Percentiles rank a stretch among this genome's conserved stretches.
Conservation (phyloP, 2,888 invertebrate genomes). For the Didymodactylos carnosus region DNA sequence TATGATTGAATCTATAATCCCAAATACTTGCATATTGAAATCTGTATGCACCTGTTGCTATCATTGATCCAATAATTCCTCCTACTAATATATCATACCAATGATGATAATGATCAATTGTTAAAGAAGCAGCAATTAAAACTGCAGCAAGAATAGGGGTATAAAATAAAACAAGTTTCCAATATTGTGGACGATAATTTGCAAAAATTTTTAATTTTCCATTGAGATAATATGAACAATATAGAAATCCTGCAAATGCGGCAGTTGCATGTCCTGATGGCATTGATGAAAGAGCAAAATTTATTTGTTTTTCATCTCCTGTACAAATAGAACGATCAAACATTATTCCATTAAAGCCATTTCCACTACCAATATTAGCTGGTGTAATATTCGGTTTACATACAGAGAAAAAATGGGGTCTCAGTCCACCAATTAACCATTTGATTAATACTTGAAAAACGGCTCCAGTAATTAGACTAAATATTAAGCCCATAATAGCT, state of each 20-base stretch:
- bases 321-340: not conserved
- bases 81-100: not conserved
- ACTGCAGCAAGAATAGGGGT: not conserved
- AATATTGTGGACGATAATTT: slow-evolving; percentile 2
- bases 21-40: not conserved
- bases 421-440: not conserved
- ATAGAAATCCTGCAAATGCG: not conserved
- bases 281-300: not conserved
- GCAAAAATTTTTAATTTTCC: slow-evolving; percentile 2
- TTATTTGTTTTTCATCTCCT: not conserved
- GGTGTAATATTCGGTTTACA: not conserved
- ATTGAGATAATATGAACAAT: slow-evolving; percentile 1
- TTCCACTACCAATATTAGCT: not conserved
- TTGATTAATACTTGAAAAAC: not conserved
- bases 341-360: not conserved
- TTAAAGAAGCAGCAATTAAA: not conserved
- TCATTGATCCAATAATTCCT: not conserved
- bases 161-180: not conserved
- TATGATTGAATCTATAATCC: slow-evolving; percentile 1
- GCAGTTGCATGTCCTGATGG: not conserved
- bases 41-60: not conserved
- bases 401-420: not conserved
- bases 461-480: not conserved
- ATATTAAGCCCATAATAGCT: not conserved
- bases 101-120: not conserved